These are phyloP conservation scores for Rugalucina vietnamica DNA, from an alignment of 2,888 invertebrate species.

Conservation along the genomic window DNA sequence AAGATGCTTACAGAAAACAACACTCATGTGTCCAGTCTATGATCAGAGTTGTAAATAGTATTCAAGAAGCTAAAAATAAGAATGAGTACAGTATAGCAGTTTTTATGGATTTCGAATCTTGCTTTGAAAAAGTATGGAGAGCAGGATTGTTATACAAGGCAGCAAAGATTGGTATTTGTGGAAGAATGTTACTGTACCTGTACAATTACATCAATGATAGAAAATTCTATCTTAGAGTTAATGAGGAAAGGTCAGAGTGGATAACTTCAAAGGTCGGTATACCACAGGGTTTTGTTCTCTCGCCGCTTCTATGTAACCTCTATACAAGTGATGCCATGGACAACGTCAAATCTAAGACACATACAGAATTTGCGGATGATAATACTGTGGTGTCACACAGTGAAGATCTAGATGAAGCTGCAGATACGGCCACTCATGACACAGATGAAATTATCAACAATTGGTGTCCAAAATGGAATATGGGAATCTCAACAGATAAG, in stretches of 20 bases:
- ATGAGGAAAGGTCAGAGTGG: background rate
- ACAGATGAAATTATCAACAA: background rate
- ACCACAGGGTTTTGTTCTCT: constrained; percentile 17
- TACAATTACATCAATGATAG: background rate
- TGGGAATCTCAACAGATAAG: constrained; percentile 11
- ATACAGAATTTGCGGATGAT: constrained; percentile 23
- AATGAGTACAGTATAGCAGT: background rate
- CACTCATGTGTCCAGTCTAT: constrained; percentile 4
- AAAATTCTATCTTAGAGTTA: background rate
- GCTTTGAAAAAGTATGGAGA: constrained; percentile 22
- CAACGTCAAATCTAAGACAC: background rate
- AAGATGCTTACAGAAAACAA: constrained; percentile 17
- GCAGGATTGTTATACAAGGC: constrained; percentile 13
- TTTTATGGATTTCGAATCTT: constrained; percentile 6
- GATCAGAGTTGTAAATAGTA: background rate
- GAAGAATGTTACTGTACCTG: constrained; percentile 6
- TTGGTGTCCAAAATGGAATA: constrained; percentile 31
- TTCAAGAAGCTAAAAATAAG: background rate
- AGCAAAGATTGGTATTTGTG: background rate
- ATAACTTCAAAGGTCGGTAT: constrained; percentile 18
- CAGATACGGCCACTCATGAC: background rate
- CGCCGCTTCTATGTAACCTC: background rate
- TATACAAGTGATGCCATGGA: constrained; percentile 3
- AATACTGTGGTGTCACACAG: background rate
- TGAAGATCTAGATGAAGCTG: background rate